These are phyloP conservation scores for Poeciliopsis infans DNA, from an alignment of 2,797 vertebrate genomes.

Conservation along the genomic window DNA sequence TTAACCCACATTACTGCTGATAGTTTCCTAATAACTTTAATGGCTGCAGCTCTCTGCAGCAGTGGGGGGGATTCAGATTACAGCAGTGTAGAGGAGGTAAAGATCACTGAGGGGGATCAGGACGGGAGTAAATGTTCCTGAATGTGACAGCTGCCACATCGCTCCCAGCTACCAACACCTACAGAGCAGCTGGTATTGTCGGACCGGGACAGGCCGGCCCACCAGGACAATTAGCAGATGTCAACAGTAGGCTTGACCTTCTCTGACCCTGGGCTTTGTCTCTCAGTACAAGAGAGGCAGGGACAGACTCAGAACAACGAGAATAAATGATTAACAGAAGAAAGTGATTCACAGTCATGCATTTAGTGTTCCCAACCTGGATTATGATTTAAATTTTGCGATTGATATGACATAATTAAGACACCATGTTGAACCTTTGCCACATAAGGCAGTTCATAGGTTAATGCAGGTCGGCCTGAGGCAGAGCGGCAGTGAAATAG, in stretches of 20 bases:
- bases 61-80: not conserved
- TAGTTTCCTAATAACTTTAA: slow-evolving; percentile 25
- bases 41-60: slow-evolving; percentile 3
- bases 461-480: not conserved
- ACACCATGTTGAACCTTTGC: not conserved
- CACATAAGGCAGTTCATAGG: not conserved
- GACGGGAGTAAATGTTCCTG: slow-evolving; percentile 58
- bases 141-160: slow-evolving; percentile 68
- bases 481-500: not conserved
- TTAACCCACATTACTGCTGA: slow-evolving; percentile 51
- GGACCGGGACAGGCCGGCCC: slow-evolving; percentile 58
- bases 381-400: not conserved
- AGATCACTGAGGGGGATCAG: slow-evolving; percentile 10
- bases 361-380: not conserved
- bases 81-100: not conserved
- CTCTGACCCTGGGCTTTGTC: slow-evolving; percentile 72
- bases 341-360: not conserved
- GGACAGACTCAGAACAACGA: not conserved
- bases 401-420: no score
- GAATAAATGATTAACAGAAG: slow-evolving; percentile 21
- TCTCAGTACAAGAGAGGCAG: slow-evolving; percentile 1
- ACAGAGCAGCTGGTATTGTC: slow-evolving; percentile 62
- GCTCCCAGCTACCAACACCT: slow-evolving; percentile 54
- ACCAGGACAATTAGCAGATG: slow-evolving; percentile 84
- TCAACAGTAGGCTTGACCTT: slow-evolving; percentile 73